A percentile compares a stretch with the other conserved stretches of the same genome.
Conservation (phyloP, 2,113 vertebrate genomes). For the Rana temporaria region DNA sequence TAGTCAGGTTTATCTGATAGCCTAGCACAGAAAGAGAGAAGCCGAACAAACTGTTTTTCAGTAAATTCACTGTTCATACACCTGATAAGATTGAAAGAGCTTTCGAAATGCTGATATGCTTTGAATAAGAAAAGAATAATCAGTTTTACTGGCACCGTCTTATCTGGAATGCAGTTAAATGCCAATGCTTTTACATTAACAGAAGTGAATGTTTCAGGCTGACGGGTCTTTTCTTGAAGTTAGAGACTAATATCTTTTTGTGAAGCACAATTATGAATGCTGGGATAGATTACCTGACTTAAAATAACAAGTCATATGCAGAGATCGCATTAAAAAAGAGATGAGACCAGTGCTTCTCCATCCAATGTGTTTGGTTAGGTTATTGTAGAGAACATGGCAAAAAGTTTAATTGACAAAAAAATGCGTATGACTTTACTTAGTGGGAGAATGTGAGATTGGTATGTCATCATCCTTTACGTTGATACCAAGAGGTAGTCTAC, state of each 20-base stretch:
- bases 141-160: constrained; percentile 79
- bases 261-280: constrained; percentile 69
- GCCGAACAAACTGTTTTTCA: constrained; percentile 77
- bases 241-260: constrained; percentile 69
- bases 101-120: constrained; percentile 82
- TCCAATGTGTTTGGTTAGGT: neutral
- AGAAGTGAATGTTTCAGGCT: constrained; percentile 83
- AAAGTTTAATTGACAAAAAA: neutral
- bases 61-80: constrained; percentile 78
- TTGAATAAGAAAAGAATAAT: constrained; percentile 86
- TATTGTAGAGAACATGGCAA: neutral
- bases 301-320: neutral
- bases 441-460: neutral
- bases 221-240: constrained; percentile 70
- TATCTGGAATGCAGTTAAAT: constrained; percentile 81
- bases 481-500: neutral
- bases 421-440: too few species aligned
- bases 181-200: constrained; percentile 81
- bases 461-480: neutral
- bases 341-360: neutral
- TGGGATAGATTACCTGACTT: constrained; percentile 59
- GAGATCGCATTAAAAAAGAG: neutral
- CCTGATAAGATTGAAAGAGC: constrained; percentile 82
- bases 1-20: constrained; percentile 81
- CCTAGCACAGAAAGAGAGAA: constrained; percentile 74